phyloP scores from a whole-genome alignment of 2,113 vertebrate species.

The Protobothrops mucrosquamatus region DNA sequence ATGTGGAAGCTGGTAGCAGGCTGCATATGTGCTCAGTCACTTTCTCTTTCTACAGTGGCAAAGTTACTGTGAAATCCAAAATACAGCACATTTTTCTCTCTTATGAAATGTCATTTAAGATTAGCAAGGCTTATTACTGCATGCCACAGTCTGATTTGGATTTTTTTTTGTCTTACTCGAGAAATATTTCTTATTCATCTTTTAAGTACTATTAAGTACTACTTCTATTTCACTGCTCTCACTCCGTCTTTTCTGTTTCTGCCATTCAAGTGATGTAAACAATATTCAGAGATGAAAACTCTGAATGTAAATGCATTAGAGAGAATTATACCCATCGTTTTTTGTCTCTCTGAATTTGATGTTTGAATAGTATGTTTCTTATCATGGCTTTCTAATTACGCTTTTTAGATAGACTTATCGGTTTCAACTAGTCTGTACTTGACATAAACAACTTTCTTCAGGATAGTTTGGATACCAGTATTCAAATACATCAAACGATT shows the following conservation, averaged over 20 bases:
- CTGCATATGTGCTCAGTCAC: rapidly evolving
- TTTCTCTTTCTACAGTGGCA: background rate
- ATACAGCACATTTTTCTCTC: background rate
- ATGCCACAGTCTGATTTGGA: slow-evolving; percentile 3
- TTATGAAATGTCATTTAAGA: slow-evolving; percentile 23
- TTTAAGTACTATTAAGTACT: background rate
- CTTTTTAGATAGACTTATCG: background rate
- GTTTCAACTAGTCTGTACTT: slow-evolving; percentile 18
- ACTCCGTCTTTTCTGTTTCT: background rate
- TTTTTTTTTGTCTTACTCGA: background rate
- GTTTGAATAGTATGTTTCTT: slow-evolving; percentile 23
- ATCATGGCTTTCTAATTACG: slow-evolving; percentile 6
- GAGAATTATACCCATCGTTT: background rate
- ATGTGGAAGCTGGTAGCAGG: background rate
- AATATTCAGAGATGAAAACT: background rate
- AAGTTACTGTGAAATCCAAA: slow-evolving; percentile 29
- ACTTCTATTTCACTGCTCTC: background rate
- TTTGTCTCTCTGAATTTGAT: rapidly evolving
- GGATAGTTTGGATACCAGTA: slow-evolving; percentile 45
- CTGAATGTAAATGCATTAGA: background rate
- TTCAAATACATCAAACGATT: slow-evolving; percentile 32
- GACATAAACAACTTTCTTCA: slow-evolving; percentile 37
- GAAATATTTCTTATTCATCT: background rate
- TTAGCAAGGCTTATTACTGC: slow-evolving; percentile 26
- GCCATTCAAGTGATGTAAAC: slow-evolving; percentile 11